Evolutionary conservation across 2,113 vertebrate genomes (phyloP), one percentile per base, ranked within the genome.

Genomic region (Urocynchramus pylzowi): DNA sequence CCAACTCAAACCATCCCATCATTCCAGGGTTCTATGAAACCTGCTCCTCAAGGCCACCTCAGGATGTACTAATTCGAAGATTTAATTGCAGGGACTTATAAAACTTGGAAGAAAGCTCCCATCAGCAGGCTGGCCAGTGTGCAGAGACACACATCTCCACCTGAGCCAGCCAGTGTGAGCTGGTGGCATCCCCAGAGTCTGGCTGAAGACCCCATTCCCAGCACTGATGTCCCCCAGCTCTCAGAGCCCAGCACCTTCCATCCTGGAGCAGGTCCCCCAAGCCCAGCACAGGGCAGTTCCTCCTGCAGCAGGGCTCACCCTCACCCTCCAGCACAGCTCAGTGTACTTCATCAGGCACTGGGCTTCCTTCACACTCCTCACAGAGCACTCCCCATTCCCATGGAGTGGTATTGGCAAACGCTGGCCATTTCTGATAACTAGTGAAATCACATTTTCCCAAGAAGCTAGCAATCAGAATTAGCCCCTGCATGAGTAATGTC

Each of bases 351-450:
- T 16, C 90, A 86, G 68, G 41, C 44, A 30, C 11, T 31, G 35
- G 24, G 52, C 64, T 84, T 84, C 92, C 88, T 63, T 47, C 73
- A 69, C 75, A n/a, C 60, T 84, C 9, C 0, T n/a, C 84, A 86
- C 27, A 74, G 85, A 57, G 23, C 2, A 1, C 50, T 84, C 42
- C 68, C 49, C 52, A 30, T 45, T 87, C 69, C 86, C 86, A 67
- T 70, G 80, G 79, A 89, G 67, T 18, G 20, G 50, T 63, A 93
- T 42, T 86, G 88, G 88, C 92, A 93, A 88, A 95, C 88, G 63
- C 33, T 63, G 83, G 28, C 24, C 88, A 65, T 77, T 93, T 54
- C 74, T 53, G 69, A 16, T 37, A 61, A 93, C 84, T 63, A 90
- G 57, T 49, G 49, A 90, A 89, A 67, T 65, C 86, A 39, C 94